Evolutionary conservation across 1,140 invertebrate genomes (phyloP).

Genomic region (Lordiphosa clarofinis): DNA sequence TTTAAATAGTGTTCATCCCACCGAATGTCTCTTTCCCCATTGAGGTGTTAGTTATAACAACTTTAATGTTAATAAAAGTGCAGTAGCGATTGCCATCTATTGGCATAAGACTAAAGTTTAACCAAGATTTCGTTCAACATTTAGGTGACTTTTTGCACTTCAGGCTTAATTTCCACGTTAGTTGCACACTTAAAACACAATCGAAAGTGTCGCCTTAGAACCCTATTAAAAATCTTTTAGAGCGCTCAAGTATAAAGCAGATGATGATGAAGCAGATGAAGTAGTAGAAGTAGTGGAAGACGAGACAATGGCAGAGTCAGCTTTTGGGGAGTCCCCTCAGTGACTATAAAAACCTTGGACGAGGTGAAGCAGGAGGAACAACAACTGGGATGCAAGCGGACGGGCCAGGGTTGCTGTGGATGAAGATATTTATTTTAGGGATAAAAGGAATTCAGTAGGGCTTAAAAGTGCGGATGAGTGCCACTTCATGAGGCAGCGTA

Average conservation of each 20-base stretch:
- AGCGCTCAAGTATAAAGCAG: slow-evolving; percentile 52
- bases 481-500: slow-evolving; percentile 70
- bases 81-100: too few relatives aligned
- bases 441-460: slow-evolving; percentile 79
- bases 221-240: slow-evolving; percentile 78
- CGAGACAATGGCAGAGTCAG: slow-evolving; percentile 47
- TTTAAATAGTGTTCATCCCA: too few relatives aligned
- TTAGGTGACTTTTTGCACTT: slow-evolving; percentile 24
- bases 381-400: slow-evolving; percentile 8
- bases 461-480: slow-evolving; percentile 79
- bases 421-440: slow-evolving; percentile 79
- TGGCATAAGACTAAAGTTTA: too few relatives aligned
- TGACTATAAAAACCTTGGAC: slow-evolving; percentile 55
- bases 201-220: slow-evolving; percentile 77
- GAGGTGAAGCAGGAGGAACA: slow-evolving; percentile 27
- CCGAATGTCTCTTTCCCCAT: too few relatives aligned
- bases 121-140: too few relatives aligned
- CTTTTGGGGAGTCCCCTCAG: slow-evolving; percentile 24
- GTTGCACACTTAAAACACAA: slow-evolving; percentile 60
- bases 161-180: slow-evolving; percentile 69
- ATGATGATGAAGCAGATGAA: slow-evolving; percentile 60
- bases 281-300: slow-evolving; percentile 15
- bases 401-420: slow-evolving; percentile 46
- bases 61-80: slow-evolving; percentile 1
- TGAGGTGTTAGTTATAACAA: slow-evolving; percentile 7